Base-by-base conservation (phyloP, 2,113 vertebrate genomes). In the Paradisaea rubra region DNA sequence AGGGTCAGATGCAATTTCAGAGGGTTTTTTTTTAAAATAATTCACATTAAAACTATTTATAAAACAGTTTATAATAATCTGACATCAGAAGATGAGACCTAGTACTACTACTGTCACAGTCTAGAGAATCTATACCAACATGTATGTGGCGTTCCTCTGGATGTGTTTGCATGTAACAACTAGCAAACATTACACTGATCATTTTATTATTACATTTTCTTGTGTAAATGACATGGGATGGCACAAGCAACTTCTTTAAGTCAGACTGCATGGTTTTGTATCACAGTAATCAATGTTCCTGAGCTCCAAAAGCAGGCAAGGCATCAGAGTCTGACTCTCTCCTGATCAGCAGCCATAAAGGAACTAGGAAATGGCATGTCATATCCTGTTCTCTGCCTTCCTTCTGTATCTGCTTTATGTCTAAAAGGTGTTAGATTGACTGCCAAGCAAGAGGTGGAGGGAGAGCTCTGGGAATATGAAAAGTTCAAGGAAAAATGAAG, bases 131-230 rank as follows among this genome's bases (percentile, higher is more conserved):
- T 57, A 2, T 44, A 10, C 10, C 16, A 10, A 39, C 7, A 1
- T 13, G 0, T 50, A 42, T 33, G 24, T 44, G 39, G 4, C 3
- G 0, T 49, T 83, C 9, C 31, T 74, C 47, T 54, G 65, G n/a
- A 14, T 73, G 19, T 0, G 0, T 41, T 63, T 59, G 9, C 9
- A 4, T 17, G 7, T 23, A 16, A 50, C 54, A 84, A 2, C 42
- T 66, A 61, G 7, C 31, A 88, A 73, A n/a, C 3, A 3, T 53
- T 70, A 41, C 15, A 57, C 11, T n/a, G n/a, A n/a, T 45, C 14
- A 49, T 87, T 79, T 76, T 16, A 6, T 56, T 63, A 18, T 47
- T 72, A 11, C 7, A 13, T 69, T 60, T 45, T 18, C 31, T 16
- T 44, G 14, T 61, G 15, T 72, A 50, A 81, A 69, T 22, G 5